Evolutionary conservation across 2,888 invertebrate species (phyloP).

Genomic region (Cotesia congregata): DNA sequence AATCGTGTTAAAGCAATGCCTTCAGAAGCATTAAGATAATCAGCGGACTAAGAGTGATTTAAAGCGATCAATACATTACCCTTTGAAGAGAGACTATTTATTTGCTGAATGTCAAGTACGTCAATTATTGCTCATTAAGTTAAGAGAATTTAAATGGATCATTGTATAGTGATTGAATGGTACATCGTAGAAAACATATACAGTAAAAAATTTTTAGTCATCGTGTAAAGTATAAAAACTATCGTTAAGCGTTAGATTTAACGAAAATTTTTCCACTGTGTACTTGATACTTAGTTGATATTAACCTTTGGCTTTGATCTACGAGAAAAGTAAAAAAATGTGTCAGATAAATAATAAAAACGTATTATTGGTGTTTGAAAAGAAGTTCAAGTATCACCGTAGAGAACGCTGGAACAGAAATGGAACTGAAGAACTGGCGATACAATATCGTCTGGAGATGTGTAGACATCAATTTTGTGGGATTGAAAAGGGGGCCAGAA

Average conservation of each 20-base stretch:
- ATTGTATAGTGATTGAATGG: background rate
- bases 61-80: background rate
- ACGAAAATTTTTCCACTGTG: no score
- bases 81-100: background rate
- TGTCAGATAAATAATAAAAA: slow-evolving; percentile 24
- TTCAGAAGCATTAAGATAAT: background rate
- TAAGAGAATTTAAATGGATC: background rate
- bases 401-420: background rate
- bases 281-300: no score
- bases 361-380: slow-evolving; percentile 34
- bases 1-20: background rate
- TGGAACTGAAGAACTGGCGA: slow-evolving; percentile 33
- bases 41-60: background rate
- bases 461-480: slow-evolving; percentile 51
- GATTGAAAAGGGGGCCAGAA: slow-evolving; percentile 43
- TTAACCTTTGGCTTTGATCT: no score
- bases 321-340: background rate
- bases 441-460: slow-evolving; percentile 51
- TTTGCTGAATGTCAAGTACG: background rate
- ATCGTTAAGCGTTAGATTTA: no score
- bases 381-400: slow-evolving; percentile 35
- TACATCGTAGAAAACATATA: no score
- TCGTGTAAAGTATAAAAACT: no score
- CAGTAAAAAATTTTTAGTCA: no score
- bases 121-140: background rate